Base-by-base conservation (phyloP, 2,888 invertebrate genomes). In the Ectemnius continuus region DNA sequence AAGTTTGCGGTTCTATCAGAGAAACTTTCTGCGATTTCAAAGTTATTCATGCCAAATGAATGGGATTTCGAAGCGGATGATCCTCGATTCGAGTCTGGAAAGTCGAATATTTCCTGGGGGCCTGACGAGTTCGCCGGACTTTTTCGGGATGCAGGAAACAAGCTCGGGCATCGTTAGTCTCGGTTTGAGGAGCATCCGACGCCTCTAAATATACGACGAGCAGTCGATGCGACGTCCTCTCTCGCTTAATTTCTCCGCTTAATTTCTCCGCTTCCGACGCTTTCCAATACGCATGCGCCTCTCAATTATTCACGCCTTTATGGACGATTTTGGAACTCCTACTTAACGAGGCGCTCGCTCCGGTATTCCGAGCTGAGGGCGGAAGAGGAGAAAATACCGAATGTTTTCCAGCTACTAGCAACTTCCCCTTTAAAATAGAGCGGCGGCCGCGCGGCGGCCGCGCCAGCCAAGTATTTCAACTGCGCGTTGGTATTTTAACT, bases 71-170 rank as follows among this genome's bases (percentile, higher is more conserved):
- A 36, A 36, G 6, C 1, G 36, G 6, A 36, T 36, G 36, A 36
- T 36, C 8, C 8, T 36, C 36, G 36, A 36, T 36, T 8, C 36
- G 36, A 36, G 11, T 6, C 36, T 36, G 8, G 36, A 8, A 11
- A 76, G 78, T 78, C 81, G 76, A 70, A 80, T 82, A 85, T 85
- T 85, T 85, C 78, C 78, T 73, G 48, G 67, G 67, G 57, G 47
- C 61, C 48, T 47, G 36, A 36, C 65, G 57, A 48, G 64, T 74
- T 63, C 70, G 48, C 58, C 67, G 47, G 59, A 73, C 61, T 62
- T 69, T 78, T 74, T 70, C 16, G 6, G 14, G 36, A 36, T 20
- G 23, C 13, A 68, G 70, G 61, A 73, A 77, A 68, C 61, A 59
- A 67, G 64, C 58, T 64, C 64, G 69, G 69, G 65, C 69, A 70